Base-by-base conservation (phyloP, 2,888 invertebrate genomes). In the Amphipyra tragopoginis region DNA sequence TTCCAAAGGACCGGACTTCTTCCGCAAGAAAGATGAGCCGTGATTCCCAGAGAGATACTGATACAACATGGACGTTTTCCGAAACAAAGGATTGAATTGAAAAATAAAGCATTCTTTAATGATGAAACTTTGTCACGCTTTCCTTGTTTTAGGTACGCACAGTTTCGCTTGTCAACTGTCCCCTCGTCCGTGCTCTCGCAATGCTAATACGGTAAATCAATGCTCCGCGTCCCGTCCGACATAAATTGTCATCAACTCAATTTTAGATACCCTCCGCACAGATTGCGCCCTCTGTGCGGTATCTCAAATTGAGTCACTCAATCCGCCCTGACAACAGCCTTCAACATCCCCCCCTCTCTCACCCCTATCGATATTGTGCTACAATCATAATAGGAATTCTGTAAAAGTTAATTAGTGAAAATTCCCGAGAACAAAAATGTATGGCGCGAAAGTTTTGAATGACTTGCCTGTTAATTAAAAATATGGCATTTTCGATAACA, bases 171-270 rank as follows among this genome's bases (percentile, higher is more conserved):
- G 5, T 5, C 29, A 29, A 29, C 3, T 21, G 21, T 21, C 21
- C 21, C 21, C 21, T 21, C 21, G 21, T 21, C 3, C 21, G 21
- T 21, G 3, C 21, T 21, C 21, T 21, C 21, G 33, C 9, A 33
- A 33, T n/a, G 40, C 21, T 21, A 21, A 36, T 33, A 13, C 62
- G 52, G 52, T 65, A 73, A 81, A 86, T 86, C 86, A 85, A 86
- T 86, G 81, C 77, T 79, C 60, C 66, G 53, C 74, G 60, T 64
- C 48, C 44, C 58, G 54, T 44, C 74, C 65, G 73, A 77, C 71
- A 76, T 78, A 89, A 88, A 89, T 89, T 87, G 87, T 80, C 77
- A 81, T 81, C 86, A 89, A 90, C 83, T 89, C 87, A 85, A 89
- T 90, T 90, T 87, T 70, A 51, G 43, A 51, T 57, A 44, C 66